Evolutionary conservation across 2,888 invertebrate genomes (phyloP).

Genomic region (Tholera decimalis): DNA sequence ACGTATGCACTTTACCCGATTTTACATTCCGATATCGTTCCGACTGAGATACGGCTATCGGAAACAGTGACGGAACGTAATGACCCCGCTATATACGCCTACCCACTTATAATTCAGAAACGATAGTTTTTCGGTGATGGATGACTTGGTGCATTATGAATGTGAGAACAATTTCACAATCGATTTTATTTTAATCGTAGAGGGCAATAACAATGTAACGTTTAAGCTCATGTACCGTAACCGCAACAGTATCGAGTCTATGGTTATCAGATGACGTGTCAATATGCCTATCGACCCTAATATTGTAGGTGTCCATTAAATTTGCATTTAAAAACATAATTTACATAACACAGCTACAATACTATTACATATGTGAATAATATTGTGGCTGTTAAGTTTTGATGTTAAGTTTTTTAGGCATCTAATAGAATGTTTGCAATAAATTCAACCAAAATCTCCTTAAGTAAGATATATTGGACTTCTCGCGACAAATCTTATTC

Average conservation of each 20-base stretch:
- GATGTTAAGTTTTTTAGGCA: no score
- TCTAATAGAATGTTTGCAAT: slow-evolving; percentile 42
- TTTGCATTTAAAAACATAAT: slow-evolving; percentile 60
- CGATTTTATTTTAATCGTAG: slow-evolving; percentile 64
- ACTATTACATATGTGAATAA: slow-evolving; percentile 48
- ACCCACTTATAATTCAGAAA: slow-evolving; percentile 56
- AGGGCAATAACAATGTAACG: slow-evolving; percentile 59
- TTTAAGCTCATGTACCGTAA: slow-evolving; percentile 58
- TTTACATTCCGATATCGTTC: slow-evolving; percentile 76
- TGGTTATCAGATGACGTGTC: slow-evolving; percentile 56
- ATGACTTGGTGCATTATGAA: slow-evolving; percentile 55
- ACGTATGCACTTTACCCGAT: slow-evolving; percentile 81
- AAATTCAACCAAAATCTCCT: slow-evolving; percentile 53
- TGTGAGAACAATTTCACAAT: slow-evolving; percentile 62
- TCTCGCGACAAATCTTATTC: slow-evolving; percentile 48
- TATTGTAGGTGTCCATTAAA: slow-evolving; percentile 62
- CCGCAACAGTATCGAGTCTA: slow-evolving; percentile 57
- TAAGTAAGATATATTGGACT: slow-evolving; percentile 46
- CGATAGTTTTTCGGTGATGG: slow-evolving; percentile 59
- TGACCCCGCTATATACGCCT: slow-evolving; percentile 48
- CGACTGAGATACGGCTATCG: slow-evolving; percentile 68
- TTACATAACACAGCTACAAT: slow-evolving; percentile 45
- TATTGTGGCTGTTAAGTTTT: slow-evolving; percentile 25
- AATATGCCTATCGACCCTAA: slow-evolving; percentile 52
- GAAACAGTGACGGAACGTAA: slow-evolving; percentile 69